Conservation (phyloP, 2,113 vertebrate species). For the Helogale parvula region DNA sequence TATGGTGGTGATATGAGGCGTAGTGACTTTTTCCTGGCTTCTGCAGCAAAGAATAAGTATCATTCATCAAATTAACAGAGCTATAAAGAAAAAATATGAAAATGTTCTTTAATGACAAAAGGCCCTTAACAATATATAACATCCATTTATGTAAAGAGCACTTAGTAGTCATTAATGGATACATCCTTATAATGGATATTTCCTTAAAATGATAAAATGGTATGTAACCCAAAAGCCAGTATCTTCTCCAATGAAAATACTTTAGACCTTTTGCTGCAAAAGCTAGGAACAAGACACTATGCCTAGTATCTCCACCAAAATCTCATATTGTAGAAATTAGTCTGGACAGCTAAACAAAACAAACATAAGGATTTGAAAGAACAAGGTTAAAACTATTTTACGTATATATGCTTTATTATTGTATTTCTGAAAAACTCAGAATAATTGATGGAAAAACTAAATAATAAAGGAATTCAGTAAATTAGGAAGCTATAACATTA, state of each 20-base stretch:
- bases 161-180: background rate
- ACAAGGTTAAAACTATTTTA: background rate
- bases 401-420: background rate
- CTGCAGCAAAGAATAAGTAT: background rate
- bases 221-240: background rate
- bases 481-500: background rate
- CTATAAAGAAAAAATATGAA: background rate
- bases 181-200: background rate
- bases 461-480: background rate
- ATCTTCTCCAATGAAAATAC: background rate
- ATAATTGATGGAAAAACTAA: background rate
- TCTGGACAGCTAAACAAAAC: background rate
- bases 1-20: background rate
- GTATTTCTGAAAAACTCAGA: background rate
- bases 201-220: conserved; percentile 8
- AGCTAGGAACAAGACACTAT: background rate
- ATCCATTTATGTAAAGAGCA: background rate
- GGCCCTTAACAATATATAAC: background rate
- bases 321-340: background rate
- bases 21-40: background rate
- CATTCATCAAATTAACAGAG: background rate
- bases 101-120: background rate
- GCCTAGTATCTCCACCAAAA: background rate
- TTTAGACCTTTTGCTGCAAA: background rate
- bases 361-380: background rate